phyloP scores from a whole-genome alignment of 2,888 invertebrate species.

The Galerucella calmariensis region DNA sequence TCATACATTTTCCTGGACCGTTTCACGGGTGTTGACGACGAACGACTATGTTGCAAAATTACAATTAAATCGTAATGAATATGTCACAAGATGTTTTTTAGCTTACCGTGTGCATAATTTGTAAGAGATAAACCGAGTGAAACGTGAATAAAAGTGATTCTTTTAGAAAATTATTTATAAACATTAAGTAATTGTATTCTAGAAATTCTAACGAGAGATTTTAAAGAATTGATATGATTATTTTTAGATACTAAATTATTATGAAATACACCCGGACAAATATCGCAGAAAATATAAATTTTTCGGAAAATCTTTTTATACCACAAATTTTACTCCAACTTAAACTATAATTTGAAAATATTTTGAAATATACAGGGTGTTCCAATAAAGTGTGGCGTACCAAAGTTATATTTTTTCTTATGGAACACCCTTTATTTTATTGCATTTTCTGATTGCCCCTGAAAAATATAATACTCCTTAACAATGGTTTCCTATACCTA shows the following conservation, averaged over 20 bases:
- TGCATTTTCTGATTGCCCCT: no score
- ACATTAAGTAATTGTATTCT: slow-evolving; percentile 32
- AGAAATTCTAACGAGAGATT: slow-evolving; percentile 24
- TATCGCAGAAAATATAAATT: no score
- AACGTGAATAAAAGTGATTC: slow-evolving; percentile 33
- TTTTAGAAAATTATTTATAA: slow-evolving; percentile 33
- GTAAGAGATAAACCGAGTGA: slow-evolving; percentile 23
- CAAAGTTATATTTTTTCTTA: no score
- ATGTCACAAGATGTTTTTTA: slow-evolving; percentile 40
- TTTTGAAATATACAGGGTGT: no score
- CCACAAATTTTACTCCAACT: no score
- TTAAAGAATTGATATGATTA: slow-evolving; percentile 22
- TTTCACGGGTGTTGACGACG: slow-evolving; percentile 20
- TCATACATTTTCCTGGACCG: slow-evolving; percentile 18
- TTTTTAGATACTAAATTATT: neutral
- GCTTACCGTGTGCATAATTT: slow-evolving; percentile 30
- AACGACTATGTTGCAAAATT: slow-evolving; percentile 36
- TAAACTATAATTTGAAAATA: no score
- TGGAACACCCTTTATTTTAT: no score
- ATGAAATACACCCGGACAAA: no score
- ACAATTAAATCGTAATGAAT: slow-evolving; percentile 44
- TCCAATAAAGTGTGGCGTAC: no score
- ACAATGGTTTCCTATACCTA: no score
- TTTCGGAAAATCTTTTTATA: no score
- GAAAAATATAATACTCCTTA: no score